These are phyloP conservation scores for Numenius phaeopus DNA, from an alignment of 2,797 vertebrate species.

Conservation along the genomic window DNA sequence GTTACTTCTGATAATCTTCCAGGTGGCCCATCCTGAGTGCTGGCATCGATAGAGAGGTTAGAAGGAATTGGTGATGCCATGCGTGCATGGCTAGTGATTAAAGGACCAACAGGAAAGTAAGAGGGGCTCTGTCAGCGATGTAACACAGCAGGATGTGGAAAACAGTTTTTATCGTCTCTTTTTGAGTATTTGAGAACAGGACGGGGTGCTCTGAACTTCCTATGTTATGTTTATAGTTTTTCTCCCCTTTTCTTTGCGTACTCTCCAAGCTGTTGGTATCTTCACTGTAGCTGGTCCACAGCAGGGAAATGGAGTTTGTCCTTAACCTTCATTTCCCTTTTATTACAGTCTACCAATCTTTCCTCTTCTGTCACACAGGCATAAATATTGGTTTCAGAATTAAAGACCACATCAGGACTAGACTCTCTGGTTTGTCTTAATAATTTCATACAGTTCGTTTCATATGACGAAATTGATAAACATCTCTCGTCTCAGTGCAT, in stretches of 20 bases:
- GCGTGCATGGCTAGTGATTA: not conserved
- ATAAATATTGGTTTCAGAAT: slow-evolving; percentile 13
- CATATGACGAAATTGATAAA: not conserved
- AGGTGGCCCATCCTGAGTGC: not conserved
- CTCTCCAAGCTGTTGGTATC: not conserved
- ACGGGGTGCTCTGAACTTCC: not conserved
- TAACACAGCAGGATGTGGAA: not conserved
- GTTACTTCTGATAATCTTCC: not conserved
- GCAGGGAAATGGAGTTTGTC: not conserved
- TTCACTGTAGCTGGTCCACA: not conserved
- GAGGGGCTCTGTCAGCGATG: not conserved
- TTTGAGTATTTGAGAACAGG: not conserved
- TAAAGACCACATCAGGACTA: not conserved
- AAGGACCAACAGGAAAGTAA: not conserved
- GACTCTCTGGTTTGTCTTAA: not conserved
- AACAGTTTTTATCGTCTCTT: not conserved
- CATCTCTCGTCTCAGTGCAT: not conserved
- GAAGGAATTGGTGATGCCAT: not conserved
- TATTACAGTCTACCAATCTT: not conserved
- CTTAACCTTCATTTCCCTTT: not conserved
- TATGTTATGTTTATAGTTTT: not conserved
- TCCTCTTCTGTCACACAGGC: not conserved
- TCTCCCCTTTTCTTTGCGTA: not conserved
- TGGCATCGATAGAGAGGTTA: too few species aligned
- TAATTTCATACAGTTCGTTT: not conserved